phyloP scores from a whole-genome alignment of 2,888 invertebrate species.

The Argyra leucocephala region DNA sequence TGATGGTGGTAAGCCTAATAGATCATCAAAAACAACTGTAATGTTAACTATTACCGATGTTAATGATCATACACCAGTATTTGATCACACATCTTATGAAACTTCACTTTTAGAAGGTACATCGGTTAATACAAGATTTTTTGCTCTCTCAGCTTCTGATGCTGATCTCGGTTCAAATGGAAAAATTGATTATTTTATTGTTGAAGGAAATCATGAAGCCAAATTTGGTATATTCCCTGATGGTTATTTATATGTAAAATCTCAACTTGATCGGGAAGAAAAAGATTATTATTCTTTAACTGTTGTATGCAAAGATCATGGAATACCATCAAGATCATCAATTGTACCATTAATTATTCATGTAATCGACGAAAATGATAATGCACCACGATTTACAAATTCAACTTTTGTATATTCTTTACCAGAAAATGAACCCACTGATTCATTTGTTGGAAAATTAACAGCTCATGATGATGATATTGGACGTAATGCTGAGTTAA shows the following conservation, averaged over 20 bases:
- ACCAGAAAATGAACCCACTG: conserved; percentile 76
- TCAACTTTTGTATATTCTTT: conserved; percentile 83
- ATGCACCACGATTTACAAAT: conserved; percentile 84
- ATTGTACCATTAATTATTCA: conserved; percentile 86
- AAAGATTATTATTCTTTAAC: conserved; percentile 84
- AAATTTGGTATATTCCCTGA: conserved; percentile 94
- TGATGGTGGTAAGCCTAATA: conserved; percentile 68
- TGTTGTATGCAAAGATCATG: conserved; percentile 74
- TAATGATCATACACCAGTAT: conserved; percentile 91
- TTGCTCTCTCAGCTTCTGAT: conserved; percentile 81
- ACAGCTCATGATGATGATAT: conserved; percentile 83
- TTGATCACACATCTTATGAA: conserved; percentile 85
- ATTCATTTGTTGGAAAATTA: conserved; percentile 85
- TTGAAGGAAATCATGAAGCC: conserved; percentile 73
- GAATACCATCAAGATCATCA: conserved; percentile 66
- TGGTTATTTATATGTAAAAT: conserved; percentile 81
- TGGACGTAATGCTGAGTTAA: conserved; percentile 82
- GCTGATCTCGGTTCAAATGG: conserved; percentile 76
- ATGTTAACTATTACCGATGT: conserved; percentile 72
- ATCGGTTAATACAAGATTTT: conserved; percentile 81
- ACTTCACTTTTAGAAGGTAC: conserved; percentile 84
- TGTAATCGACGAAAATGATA: conserved; percentile 93
- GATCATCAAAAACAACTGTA: conserved; percentile 66
- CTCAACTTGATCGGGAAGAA: conserved; percentile 77
- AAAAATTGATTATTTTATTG: conserved; percentile 68